Conservation (phyloP, 2,797 vertebrate genomes). For the Harpagifer antarcticus region DNA sequence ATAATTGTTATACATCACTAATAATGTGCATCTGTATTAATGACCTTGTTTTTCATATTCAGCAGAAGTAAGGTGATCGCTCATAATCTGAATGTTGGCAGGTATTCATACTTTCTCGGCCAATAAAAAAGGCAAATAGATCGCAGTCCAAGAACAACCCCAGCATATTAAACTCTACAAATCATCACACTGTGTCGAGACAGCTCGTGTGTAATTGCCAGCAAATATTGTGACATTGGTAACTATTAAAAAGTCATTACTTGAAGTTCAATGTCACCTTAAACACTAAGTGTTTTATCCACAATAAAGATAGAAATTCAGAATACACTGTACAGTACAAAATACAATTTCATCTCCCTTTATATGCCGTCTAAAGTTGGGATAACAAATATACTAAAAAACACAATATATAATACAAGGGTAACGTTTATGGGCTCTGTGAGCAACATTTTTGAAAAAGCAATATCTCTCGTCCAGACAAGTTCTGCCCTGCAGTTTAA, state of each 20-base stretch:
- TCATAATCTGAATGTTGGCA: constrained; percentile 58
- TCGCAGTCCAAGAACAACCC: constrained; percentile 70
- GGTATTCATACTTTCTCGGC: constrained; percentile 31
- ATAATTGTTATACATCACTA: constrained; percentile 17
- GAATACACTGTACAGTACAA: constrained; percentile 60
- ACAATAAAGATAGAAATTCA: constrained; percentile 57
- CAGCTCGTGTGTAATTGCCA: constrained; percentile 50
- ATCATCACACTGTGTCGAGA: constrained; percentile 61
- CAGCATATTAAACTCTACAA: constrained; percentile 62
- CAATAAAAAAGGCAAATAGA: constrained; percentile 56
- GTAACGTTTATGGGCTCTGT: constrained; percentile 45
- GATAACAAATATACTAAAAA: constrained; percentile 72
- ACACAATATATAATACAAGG: constrained; percentile 64
- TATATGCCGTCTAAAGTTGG: constrained; percentile 56
- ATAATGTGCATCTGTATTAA: constrained; percentile 35
- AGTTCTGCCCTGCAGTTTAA: constrained; percentile 58
- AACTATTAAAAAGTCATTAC: constrained; percentile 45
- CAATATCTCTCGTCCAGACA: constrained; percentile 48
- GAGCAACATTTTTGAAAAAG: constrained; percentile 50
- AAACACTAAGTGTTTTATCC: constrained; percentile 40
- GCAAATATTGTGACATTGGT: constrained; percentile 48
- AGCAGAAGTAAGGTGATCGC: constrained; percentile 53
- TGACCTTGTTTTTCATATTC: constrained; percentile 47
- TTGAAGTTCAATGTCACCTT: constrained; percentile 56
- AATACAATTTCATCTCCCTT: constrained; percentile 57